Percentiles rank a stretch among this genome's conserved stretches.
phyloP scores from a whole-genome alignment of 1,140 invertebrate genomes.

The Frieseomelitta varia region DNA sequence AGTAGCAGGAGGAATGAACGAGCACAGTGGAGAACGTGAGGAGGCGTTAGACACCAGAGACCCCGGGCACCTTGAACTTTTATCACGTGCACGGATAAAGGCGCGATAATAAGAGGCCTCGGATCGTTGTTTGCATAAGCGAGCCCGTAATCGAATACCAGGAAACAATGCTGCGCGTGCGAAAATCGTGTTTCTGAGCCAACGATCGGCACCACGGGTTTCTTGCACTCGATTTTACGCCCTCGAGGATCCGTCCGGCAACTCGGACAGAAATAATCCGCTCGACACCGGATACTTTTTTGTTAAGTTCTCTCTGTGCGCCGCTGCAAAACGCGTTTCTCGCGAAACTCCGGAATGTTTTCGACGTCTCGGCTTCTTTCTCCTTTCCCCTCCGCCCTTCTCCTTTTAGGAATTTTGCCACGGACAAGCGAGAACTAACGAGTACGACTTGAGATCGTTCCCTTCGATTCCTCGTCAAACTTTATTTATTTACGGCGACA shows the following conservation, averaged over 20 bases:
- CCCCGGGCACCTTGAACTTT: conserved; percentile 53
- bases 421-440: background rate
- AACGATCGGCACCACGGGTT: conserved; percentile 35
- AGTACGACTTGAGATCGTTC: too few species aligned
- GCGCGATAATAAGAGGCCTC: conserved; percentile 43
- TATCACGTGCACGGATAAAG: conserved; percentile 51
- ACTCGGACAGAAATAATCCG: conserved; percentile 37
- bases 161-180: conserved; percentile 47
- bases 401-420: background rate
- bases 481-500: too few species aligned
- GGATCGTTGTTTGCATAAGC: conserved; percentile 57
- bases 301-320: background rate
- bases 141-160: conserved; percentile 49
- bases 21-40: background rate
- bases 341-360: background rate
- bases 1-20: too few species aligned
- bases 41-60: conserved; percentile 1
- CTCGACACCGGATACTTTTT: conserved; percentile 36
- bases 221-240: conserved; percentile 44
- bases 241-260: background rate
- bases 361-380: background rate
- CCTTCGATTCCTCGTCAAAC: too few species aligned
- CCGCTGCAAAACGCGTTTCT: background rate
- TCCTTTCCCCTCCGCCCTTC: background rate
- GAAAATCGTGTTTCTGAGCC: conserved; percentile 53